Evolutionary conservation across 2,113 vertebrate species (phyloP), one percentile per base, ranked within the genome.

Genomic region (Puffinus mauretanicus): DNA sequence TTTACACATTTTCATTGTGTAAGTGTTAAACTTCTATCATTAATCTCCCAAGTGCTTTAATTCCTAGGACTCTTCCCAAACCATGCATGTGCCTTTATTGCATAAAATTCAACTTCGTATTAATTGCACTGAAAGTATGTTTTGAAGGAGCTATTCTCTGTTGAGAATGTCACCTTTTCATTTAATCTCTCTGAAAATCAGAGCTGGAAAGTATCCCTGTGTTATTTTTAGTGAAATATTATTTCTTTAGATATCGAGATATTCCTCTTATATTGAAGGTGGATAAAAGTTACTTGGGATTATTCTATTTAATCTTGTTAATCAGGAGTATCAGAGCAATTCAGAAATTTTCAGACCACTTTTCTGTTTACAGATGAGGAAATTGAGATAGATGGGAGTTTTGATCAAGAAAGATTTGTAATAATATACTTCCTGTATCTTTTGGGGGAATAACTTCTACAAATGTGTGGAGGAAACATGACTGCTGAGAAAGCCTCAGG

Each of bases 381-480:
- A 75, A 79, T 54, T 70, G 60, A 24, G 51, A 26, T 57, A 88
- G 49, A 51, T 55, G 14, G 8, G 16, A 82, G 5, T 55, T 88
- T 62, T 82, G n/a, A 29, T 24, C 4, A 38, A 65, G 26, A 61
- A 76, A 70, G 13, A 9, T 46, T 71, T 80, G 38, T 32, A 46
- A 21, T 27, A 42, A 55, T 1, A 2, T 27, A 36, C 1, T 13
- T 81, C 5, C 9, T 65, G 2, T 38, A 25, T 62, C 19, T 60
- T 83, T 70, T 2, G 3, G 7, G 10, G 9, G 14, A 16, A 15
- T 46, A 67, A 69, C 36, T n/a, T 83, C 40, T 27, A 29, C 17
- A 72, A 80, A 51, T 25, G 6, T 3, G 4, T 46, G 9, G 13
- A 69, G 13, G 0, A 1, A 79, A 8, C 10, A 32, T 27, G 26